Evolutionary conservation across 2,113 vertebrate genomes (phyloP), one percentile per base, ranked within the genome.

Genomic region (Larimichthys polyactis): DNA sequence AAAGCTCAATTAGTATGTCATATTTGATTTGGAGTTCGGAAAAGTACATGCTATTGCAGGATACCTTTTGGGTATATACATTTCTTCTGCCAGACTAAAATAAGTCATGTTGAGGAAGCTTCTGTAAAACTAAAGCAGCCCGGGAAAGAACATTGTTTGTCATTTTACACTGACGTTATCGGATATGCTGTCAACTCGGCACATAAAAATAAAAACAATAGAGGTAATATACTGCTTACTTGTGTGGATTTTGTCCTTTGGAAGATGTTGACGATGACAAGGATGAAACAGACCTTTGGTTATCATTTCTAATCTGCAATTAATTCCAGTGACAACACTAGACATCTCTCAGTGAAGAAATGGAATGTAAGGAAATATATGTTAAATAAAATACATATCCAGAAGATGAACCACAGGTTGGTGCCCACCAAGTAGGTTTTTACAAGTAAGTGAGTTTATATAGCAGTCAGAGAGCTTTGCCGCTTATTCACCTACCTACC

Each of bases 1-100:
- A 69, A 73, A 40, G 36, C 76, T 80, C 27, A 52, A 16, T 78
- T 78, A 64, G 12, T 51, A 11, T 67, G 78, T 77, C 68, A 77
- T 52, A 68, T 72, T 81, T 62, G 20, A 84, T 65, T 44, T 73
- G 16, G 9, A 72, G 27, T 48, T 24, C 19, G 40, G 46, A 65
- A 14, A 17, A n/a, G 8, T 60, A 2, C 7, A 36, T 57, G 73
- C 60, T 49, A 64, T 32, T 64, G 40, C 2, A 27, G 14, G 3
- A 29, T 10, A 52, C 74, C 40, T 57, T 82, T 77, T 5, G 1
- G 22, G 15, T 44, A 22, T 3, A 6, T 24, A 22, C 2, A 27
- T 66, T 71, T 62, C 12, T 40, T 40, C 5, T 51, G 24, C 1
- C 12, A 52, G 12, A 49, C 11, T 62, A 4, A 71, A 58, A 46